A percentile compares a stretch with the other conserved stretches of the same genome.
phyloP scores from a whole-genome alignment of 1,140 invertebrate species.

The Drosophila micromelanica region DNA sequence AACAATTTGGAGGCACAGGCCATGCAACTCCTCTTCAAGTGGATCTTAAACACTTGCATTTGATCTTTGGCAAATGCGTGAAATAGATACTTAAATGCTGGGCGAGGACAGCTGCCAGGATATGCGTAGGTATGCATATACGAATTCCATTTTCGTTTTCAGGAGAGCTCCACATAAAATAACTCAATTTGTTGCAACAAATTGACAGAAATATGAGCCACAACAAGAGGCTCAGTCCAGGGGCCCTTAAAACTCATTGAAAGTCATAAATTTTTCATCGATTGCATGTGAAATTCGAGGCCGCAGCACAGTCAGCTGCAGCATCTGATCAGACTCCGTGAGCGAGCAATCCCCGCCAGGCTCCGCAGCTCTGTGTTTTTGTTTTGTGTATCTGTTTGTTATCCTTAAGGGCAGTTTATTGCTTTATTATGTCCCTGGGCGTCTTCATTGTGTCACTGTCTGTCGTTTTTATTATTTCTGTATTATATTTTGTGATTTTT shows the following conservation, averaged over 20 bases:
- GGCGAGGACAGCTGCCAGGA: conserved; percentile 70
- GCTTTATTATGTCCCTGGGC: conserved; percentile 73
- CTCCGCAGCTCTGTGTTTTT: conserved; percentile 29
- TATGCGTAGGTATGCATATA: conserved; percentile 19
- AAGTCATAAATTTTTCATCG: conserved; percentile 82
- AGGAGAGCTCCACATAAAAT: conserved; percentile 38
- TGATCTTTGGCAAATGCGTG: conserved; percentile 71
- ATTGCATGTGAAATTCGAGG: conserved; percentile 80
- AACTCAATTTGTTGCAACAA: conserved; percentile 76
- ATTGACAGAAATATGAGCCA: conserved; percentile 81
- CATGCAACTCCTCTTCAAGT: conserved; percentile 43
- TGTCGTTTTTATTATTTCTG: conserved; percentile 18
- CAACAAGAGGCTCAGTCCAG: conserved; percentile 20
- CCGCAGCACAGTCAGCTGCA: conserved; percentile 18
- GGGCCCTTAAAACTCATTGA: conserved; percentile 23
- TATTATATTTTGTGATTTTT: conserved; percentile 11
- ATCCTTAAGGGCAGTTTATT: conserved; percentile 72
- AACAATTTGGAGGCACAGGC: conserved; percentile 22
- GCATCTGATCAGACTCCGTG: conserved; percentile 12
- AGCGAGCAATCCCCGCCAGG: not conserved
- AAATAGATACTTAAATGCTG: conserved; percentile 73
- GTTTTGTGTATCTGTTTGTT: conserved; percentile 59
- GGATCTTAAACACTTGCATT: conserved; percentile 59
- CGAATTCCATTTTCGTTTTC: conserved; percentile 15
- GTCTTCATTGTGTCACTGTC: conserved; percentile 52